Percentiles rank a stretch among this genome's conserved stretches.
Evolutionary conservation across 2,888 invertebrate species (phyloP).

Genomic region (Tridacna crocea): DNA sequence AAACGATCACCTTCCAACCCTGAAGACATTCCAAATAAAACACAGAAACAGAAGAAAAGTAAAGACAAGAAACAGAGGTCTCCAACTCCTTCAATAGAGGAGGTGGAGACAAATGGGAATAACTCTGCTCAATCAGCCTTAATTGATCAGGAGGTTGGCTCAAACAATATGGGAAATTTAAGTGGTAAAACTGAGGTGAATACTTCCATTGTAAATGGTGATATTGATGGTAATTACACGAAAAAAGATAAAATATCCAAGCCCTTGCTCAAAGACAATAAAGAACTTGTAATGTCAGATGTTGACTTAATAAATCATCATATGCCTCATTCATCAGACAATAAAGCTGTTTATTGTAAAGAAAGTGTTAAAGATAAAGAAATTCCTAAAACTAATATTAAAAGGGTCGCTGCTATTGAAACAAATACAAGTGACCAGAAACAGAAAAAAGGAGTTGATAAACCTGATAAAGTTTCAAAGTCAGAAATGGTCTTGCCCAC

Average conservation of each 20-base stretch:
- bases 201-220: conserved; percentile 55
- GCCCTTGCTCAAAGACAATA: conserved; percentile 49
- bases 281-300: conserved; percentile 22
- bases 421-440: conserved; percentile 12
- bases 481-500: conserved; percentile 44
- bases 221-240: conserved; percentile 40
- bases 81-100: conserved; percentile 49
- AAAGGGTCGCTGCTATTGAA: conserved; percentile 42
- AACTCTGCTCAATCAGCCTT: conserved; percentile 42
- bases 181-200: conserved; percentile 58
- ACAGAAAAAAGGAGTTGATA: conserved; percentile 25
- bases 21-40: conserved; percentile 60
- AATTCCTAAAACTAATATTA: conserved; percentile 46
- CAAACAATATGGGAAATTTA: conserved; percentile 69
- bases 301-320: conserved; percentile 10
- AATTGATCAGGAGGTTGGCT: conserved; percentile 33
- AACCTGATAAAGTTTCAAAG: conserved; percentile 39
- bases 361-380: conserved; percentile 54
- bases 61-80: conserved; percentile 71
- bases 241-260: conserved; percentile 45
- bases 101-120: conserved; percentile 46
- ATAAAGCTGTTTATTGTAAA: conserved; percentile 37
- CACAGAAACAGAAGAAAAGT: conserved; percentile 66
- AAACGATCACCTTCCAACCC: conserved; percentile 52
- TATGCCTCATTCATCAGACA: conserved; percentile 3